A percentile compares a stretch with the other conserved stretches of the same genome.
These are phyloP conservation scores for Menidia menidia DNA, from an alignment of 2,797 vertebrate species.

Conservation along the genomic window DNA sequence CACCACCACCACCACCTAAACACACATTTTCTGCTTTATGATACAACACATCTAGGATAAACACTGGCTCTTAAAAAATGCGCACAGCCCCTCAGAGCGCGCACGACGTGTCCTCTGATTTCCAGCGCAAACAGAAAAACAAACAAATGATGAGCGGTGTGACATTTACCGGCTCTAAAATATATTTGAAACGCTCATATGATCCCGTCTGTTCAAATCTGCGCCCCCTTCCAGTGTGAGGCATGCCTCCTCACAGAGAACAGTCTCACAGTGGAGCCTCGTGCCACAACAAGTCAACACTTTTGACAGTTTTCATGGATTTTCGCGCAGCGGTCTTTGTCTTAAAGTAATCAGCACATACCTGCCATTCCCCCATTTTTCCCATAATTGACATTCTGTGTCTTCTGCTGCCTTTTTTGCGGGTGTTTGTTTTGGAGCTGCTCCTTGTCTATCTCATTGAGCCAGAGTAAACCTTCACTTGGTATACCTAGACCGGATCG, in stretches of 20 bases:
- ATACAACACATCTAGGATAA: neutral
- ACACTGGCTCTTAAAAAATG: neutral
- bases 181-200: conserved; percentile 7
- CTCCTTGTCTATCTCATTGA: conserved; percentile 84
- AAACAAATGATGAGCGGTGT: neutral
- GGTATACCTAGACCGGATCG: conserved; percentile 88
- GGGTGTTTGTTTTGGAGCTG: conserved; percentile 58
- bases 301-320: conserved; percentile 59
- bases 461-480: conserved; percentile 87
- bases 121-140: conserved; percentile 7
- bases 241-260: neutral
- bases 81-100: neutral
- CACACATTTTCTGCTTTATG: neutral
- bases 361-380: conserved; percentile 98
- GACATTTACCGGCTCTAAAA: neutral
- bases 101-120: conserved; percentile 13
- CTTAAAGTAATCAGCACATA: conserved; percentile 82
- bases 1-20: too few species aligned
- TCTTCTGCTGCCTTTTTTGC: conserved; percentile 72
- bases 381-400: conserved; percentile 93
- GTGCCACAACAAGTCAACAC: conserved; percentile 60
- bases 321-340: conserved; percentile 55
- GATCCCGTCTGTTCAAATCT: conserved; percentile 15
- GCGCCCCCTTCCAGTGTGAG: neutral
- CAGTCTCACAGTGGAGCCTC: conserved; percentile 14